A percentile compares a stretch with the other conserved stretches of the same genome.
phyloP scores from a whole-genome alignment of 2,797 vertebrate genomes.

The Capromys pilorides region DNA sequence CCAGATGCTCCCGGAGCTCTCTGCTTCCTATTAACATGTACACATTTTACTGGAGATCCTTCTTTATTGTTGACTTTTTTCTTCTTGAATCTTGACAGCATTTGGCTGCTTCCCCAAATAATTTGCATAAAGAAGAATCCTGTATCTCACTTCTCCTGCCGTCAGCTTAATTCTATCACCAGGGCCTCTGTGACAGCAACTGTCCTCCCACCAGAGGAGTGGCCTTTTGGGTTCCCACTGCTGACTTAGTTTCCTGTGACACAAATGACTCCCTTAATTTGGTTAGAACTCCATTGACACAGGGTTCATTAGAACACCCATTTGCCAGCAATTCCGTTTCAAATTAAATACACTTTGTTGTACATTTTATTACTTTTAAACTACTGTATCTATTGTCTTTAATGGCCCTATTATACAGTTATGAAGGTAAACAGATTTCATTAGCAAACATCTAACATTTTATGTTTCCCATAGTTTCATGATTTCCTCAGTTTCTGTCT shows the following conservation, averaged over 20 bases:
- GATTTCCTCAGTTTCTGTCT: conserved; percentile 61
- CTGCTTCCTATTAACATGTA: background rate
- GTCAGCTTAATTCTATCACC: conserved; percentile 60
- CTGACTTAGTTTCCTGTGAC: conserved; percentile 84
- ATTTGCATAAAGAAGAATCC: conserved; percentile 48
- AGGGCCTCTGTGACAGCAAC: conserved; percentile 76
- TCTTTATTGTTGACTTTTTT: background rate
- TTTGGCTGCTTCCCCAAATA: conserved; percentile 52
- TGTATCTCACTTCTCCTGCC: conserved; percentile 45
- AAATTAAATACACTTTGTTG: conserved; percentile 90
- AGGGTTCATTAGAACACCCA: conserved; percentile 86
- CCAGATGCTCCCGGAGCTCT: background rate
- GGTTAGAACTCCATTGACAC: conserved; percentile 84
- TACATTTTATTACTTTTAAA: conserved; percentile 89
- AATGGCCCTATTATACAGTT: conserved; percentile 86
- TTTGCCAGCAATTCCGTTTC: conserved; percentile 88
- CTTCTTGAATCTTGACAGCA: background rate
- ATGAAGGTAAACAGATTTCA: conserved; percentile 88
- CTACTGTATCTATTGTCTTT: conserved; percentile 88
- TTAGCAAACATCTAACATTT: conserved; percentile 84
- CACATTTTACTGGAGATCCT: background rate
- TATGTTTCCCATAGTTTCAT: conserved; percentile 73
- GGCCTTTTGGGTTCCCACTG: conserved; percentile 80
- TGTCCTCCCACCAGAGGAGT: conserved; percentile 68
- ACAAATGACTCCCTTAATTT: conserved; percentile 87